A percentile compares a stretch with the other conserved stretches of the same genome.
Conservation (phyloP, 2,797 vertebrate species). For the Emydoidea blandingii region DNA sequence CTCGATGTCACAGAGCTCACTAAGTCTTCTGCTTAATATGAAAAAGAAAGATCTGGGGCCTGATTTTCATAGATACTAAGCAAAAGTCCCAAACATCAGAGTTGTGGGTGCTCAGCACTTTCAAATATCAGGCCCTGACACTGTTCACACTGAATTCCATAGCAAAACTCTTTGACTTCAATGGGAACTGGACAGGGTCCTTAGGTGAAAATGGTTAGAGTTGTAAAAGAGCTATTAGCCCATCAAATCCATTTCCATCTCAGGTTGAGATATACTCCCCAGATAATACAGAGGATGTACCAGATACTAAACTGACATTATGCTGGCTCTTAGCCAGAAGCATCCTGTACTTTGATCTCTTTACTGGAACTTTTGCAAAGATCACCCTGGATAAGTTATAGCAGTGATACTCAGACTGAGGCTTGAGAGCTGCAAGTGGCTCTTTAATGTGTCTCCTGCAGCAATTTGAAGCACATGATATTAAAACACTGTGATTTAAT, state of each 20-base stretch:
- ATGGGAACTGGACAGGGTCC: neutral
- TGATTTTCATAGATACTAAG: neutral
- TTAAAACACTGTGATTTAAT: no score
- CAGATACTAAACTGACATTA: neutral
- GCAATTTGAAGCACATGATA: neutral
- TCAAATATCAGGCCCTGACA: neutral
- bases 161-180: neutral
- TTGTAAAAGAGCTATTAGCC: neutral
- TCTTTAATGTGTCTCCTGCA: neutral
- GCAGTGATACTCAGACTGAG: neutral
- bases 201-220: neutral
- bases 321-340: neutral
- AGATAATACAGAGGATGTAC: neutral
- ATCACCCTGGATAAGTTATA: neutral
- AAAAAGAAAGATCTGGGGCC: slow-evolving; percentile 31
- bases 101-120: neutral
- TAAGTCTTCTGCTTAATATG: slow-evolving; percentile 17
- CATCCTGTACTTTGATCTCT: neutral
- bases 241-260: neutral
- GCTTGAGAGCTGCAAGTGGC: neutral
- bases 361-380: neutral
- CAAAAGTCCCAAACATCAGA: neutral
- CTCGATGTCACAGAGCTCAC: neutral
- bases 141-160: neutral
- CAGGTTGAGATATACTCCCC: neutral